These are phyloP conservation scores for Hephaestus fuliginosus DNA, from an alignment of 2,797 vertebrate genomes.

Conservation along the genomic window DNA sequence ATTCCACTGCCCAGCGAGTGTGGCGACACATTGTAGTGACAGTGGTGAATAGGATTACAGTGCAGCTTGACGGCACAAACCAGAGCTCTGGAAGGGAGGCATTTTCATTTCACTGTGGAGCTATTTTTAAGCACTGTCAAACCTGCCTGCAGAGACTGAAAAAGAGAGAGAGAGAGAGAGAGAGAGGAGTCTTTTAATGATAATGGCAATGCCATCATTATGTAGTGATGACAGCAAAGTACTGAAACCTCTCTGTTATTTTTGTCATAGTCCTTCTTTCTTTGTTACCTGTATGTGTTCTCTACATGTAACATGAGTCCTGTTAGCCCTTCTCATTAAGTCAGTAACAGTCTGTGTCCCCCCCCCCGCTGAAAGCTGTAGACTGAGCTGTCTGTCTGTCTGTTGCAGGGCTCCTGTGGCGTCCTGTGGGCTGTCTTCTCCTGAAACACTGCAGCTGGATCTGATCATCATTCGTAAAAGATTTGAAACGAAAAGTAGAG, in stretches of 20 bases:
- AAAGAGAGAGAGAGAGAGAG: not conserved
- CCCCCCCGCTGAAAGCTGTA: not conserved
- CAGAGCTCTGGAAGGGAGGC: slow-evolving; percentile 46
- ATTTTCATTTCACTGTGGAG: slow-evolving; percentile 50
- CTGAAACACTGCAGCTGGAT: not conserved
- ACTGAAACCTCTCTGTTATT: slow-evolving; percentile 19
- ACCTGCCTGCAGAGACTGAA: slow-evolving; percentile 34
- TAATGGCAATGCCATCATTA: slow-evolving; percentile 14
- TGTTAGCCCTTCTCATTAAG: slow-evolving; percentile 8
- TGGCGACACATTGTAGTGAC: slow-evolving; percentile 47
- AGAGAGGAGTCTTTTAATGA: slow-evolving; percentile 26
- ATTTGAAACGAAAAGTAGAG: slow-evolving; percentile 6
- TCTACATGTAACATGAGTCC: slow-evolving; percentile 7
- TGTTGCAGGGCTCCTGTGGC: not conserved
- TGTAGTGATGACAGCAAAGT: slow-evolving; percentile 26
- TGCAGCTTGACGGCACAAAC: slow-evolving; percentile 56
- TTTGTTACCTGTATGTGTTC: slow-evolving; percentile 2
- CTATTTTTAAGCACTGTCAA: slow-evolving; percentile 65
- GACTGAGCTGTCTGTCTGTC: not conserved
- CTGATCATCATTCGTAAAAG: not conserved
- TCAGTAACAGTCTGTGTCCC: not conserved
- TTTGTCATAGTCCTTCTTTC: not conserved
- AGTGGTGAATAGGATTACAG: slow-evolving; percentile 63
- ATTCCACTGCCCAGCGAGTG: slow-evolving; percentile 38
- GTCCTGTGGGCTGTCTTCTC: not conserved